Conservation (phyloP, 2,888 invertebrate species). For the Stomorhina lunata region DNA sequence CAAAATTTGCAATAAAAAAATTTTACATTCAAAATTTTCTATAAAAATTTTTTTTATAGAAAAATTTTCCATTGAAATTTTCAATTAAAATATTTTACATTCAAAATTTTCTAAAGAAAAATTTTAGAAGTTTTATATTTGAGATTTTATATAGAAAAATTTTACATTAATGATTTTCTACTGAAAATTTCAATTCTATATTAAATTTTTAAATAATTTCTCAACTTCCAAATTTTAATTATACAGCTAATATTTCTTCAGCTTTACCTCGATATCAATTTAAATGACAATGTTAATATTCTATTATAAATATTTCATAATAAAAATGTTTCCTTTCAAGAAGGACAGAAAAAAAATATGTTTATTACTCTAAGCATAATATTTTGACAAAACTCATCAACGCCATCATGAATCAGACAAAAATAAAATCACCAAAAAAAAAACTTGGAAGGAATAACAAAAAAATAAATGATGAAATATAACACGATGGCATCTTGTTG, state of each 20-base stretch:
- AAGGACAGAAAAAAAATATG: background rate
- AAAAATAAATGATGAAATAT: slow-evolving; percentile 9
- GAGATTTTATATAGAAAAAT: no score
- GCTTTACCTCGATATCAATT: no score
- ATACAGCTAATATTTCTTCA: background rate
- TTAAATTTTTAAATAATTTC: background rate
- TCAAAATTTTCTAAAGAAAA: no score
- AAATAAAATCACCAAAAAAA: background rate
- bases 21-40: no score
- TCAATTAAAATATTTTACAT: no score
- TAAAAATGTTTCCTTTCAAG: background rate
- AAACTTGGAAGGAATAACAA: background rate
- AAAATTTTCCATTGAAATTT: no score
- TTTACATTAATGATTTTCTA: no score
- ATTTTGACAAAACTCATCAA: slow-evolving; percentile 7
- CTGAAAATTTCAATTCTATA: no score
- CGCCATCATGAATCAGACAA: background rate
- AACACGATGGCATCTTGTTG: slow-evolving; percentile 47
- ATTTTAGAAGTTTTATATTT: no score
- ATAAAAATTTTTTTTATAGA: no score
- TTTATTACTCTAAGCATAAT: background rate
- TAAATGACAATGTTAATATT: slow-evolving; percentile 13
- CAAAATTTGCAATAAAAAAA: no score
- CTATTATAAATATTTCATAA: background rate
- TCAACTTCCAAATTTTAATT: background rate